Evolutionary conservation across 2,888 invertebrate species (phyloP), one percentile per base, ranked within the genome.

Genomic region (Ectemnius cavifrons): DNA sequence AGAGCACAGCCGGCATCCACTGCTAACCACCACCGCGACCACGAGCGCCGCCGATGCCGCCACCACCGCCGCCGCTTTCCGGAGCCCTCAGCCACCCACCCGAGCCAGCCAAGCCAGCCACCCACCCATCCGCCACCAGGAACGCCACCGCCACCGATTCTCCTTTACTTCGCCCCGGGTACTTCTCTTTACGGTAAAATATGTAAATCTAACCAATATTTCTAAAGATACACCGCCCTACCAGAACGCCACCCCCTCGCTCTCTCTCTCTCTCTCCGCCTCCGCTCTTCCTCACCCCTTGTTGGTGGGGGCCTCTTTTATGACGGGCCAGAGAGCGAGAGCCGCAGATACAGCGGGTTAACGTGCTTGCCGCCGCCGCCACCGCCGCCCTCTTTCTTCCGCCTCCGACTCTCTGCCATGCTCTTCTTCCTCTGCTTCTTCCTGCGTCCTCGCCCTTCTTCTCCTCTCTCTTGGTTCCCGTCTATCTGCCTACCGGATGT

Each of bases 141-240:
- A 37, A 23, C 59, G 49, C 47, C 64, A 45, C 69, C 37, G 37
- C 79, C 71, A 77, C 80, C 83, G 78, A 82, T 85, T 84, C 83
- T 86, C 82, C 86, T 86, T 85, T 81, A 78, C 86, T 78, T 81
- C 80, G 75, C 77, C 79, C 73, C 77, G 79, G 77, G 75, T 74
- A 77, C 82, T 84, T 85, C 87, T 88, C 86, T 88, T 88, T 86
- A 86, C 86, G 81, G 88, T 89, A 88, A 90, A 89, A 89, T 89
- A 89, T 90, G 89, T 87, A 90, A 90, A 89, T 90, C 89, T 88
- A 89, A 88, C 90, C 89, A 89, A 90, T 89, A 89, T 89, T 89
- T 89, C 87, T 88, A 88, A 89, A 89, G 88, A 88, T 87, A 87
- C 87, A 80, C 80, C 81, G 78, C 77, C 78, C 69, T 76, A 77